Evolutionary conservation across 2,113 vertebrate genomes (phyloP).

Genomic region (Fulica atra): DNA sequence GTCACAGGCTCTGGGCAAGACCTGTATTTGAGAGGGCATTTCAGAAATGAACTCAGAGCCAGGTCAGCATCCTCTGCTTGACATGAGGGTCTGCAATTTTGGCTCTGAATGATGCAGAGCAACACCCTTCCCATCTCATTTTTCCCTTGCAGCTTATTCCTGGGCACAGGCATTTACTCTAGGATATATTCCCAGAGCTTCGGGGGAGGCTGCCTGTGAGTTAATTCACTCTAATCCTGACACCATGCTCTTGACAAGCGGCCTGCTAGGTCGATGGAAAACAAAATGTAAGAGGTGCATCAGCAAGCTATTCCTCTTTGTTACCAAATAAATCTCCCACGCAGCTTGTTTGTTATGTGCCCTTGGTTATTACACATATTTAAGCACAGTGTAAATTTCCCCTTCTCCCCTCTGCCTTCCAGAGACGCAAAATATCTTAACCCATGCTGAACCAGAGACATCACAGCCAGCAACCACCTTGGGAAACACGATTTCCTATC

Average conservation of each 20-base stretch:
- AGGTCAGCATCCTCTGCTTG: background rate
- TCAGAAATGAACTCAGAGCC: rapidly evolving
- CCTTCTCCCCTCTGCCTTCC: background rate
- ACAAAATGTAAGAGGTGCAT: background rate
- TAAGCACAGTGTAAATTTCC: background rate
- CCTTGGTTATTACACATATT: background rate
- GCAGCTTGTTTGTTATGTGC: background rate
- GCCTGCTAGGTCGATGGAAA: background rate
- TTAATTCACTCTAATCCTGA: background rate
- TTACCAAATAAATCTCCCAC: background rate
- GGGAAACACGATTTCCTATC: background rate
- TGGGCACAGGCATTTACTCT: rapidly evolving
- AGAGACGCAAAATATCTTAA: slow-evolving; percentile 3
- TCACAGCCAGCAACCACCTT: background rate
- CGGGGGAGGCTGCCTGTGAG: background rate
- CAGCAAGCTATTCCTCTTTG: background rate
- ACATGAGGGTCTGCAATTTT: background rate
- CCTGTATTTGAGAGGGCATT: background rate
- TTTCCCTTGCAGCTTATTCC: background rate
- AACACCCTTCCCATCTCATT: background rate
- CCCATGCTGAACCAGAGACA: background rate
- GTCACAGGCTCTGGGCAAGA: background rate
- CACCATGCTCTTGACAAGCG: background rate
- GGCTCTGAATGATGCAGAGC: background rate
- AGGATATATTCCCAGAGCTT: background rate